phyloP scores from a whole-genome alignment of 2,113 vertebrate species.

The Spheniscus mendiculus region DNA sequence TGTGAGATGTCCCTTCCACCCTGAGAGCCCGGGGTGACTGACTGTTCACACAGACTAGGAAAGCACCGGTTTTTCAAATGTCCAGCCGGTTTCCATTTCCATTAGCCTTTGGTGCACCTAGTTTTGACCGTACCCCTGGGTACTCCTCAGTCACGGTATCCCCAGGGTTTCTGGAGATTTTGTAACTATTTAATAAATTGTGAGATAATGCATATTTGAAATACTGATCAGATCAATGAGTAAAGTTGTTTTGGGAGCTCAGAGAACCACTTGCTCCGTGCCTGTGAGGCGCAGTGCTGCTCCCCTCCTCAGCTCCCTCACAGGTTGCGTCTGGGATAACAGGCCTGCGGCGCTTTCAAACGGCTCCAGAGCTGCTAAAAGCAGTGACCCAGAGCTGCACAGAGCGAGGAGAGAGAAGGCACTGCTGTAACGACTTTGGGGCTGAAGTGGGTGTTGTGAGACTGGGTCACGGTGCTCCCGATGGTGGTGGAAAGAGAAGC shows the following conservation, averaged over 20 bases:
- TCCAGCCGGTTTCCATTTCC: background rate
- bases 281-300: background rate
- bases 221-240: background rate
- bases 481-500: background rate
- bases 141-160: background rate
- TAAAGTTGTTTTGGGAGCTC: background rate
- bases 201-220: background rate
- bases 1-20: background rate
- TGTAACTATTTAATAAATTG: background rate
- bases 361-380: background rate
- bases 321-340: background rate
- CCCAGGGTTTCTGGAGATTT: background rate
- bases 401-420: background rate
- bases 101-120: background rate
- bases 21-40: background rate
- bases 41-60: background rate
- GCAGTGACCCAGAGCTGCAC: background rate
- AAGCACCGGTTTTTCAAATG: background rate
- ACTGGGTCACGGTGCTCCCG: background rate
- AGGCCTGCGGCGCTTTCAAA: accelerated
- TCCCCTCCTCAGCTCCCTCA: background rate
- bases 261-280: background rate
- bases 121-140: background rate
- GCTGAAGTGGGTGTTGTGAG: background rate
- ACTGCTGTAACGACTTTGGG: accelerated